Evolutionary conservation across 1,140 invertebrate genomes (phyloP), one percentile per base, ranked within the genome.

Genomic region (Brachionus rotundiformis): DNA sequence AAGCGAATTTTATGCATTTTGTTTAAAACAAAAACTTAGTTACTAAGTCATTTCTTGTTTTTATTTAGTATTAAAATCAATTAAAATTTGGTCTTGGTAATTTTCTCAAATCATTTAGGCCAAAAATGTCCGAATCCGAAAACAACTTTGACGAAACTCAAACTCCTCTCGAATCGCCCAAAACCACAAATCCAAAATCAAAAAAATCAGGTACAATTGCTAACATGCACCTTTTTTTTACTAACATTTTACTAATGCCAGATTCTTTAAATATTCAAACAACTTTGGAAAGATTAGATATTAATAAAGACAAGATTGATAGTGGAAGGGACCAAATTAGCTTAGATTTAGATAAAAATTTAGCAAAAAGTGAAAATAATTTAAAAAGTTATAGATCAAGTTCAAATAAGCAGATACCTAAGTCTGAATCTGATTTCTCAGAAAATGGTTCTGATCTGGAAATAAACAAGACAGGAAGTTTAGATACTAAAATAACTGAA

Each of bases 11-110:
- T 54, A 19, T 54, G 16, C 47, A 54, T 54, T 54, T 54, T n/a
- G 47, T 54, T 54, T 54, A 54, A 54, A 54, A 54, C 47, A 54
- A 54, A 54, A 54, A 54, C 47, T 54, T 23, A 54, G 47, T 54
- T 7, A 54, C 47, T 54, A 54, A 54, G 47, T 16, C 47, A 54
- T 54, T 54, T 54, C 47, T 54, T 54, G 47, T 54, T 54, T 19
- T 54, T 54, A 19, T 25, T 23, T 54, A 19, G 8, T 49, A 19
- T 54, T 54, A 16, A 54, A 54, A 54, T 54, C 47, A 54, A 54
- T 54, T 54, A 54, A 54, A 54, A 54, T 11, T 25, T 7, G 1
- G 19, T 1, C n/a, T 16, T 54, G 16, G 47, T 54, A 19, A 54
- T 54, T 54, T 54, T 54, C 5, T 1, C 5, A 54, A 54, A 54